phyloP scores from a whole-genome alignment of 2,888 invertebrate species.

The Luffia ferchaultella region DNA sequence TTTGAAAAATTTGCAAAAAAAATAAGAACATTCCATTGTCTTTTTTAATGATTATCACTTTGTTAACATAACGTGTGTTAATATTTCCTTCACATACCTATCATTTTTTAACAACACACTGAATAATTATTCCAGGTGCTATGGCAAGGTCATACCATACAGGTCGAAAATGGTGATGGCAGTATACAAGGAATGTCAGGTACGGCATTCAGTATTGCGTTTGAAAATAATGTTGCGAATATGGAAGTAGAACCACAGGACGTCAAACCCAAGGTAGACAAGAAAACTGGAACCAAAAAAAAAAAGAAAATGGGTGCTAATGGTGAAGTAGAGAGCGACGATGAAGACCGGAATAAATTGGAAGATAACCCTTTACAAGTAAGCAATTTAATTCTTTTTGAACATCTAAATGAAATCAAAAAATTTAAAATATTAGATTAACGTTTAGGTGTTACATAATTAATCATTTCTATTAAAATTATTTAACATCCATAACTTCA shows the following conservation, averaged over 20 bases:
- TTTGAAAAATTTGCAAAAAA: too few relatives aligned
- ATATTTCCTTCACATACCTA: too few relatives aligned
- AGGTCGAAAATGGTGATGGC: slow-evolving; percentile 62
- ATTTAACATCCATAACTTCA: neutral
- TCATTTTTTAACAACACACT: too few relatives aligned
- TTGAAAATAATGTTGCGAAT: slow-evolving; percentile 34
- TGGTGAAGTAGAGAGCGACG: slow-evolving; percentile 46
- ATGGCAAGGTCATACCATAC: slow-evolving; percentile 73
- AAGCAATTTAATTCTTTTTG: slow-evolving; percentile 10
- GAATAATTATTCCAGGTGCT: slow-evolving; percentile 62
- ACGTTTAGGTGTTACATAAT: too few relatives aligned
- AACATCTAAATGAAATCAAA: neutral
- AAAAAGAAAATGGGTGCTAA: slow-evolving; percentile 55
- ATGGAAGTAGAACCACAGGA: slow-evolving; percentile 37
- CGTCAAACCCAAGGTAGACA: slow-evolving; percentile 53
- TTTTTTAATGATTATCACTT: too few relatives aligned
- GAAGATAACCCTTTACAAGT: slow-evolving; percentile 73
- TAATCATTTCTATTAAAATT: too few relatives aligned
- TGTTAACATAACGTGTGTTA: too few relatives aligned
- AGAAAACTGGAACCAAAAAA: slow-evolving; percentile 46
- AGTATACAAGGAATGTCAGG: slow-evolving; percentile 40
- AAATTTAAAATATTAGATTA: too few relatives aligned
- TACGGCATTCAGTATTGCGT: slow-evolving; percentile 44
- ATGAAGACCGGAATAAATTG: slow-evolving; percentile 70
- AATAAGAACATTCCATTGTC: too few relatives aligned